Percentiles rank a stretch among this genome's conserved stretches.
Evolutionary conservation across 2,888 invertebrate species (phyloP).

Genomic region (Tolmerus cingulatus): DNA sequence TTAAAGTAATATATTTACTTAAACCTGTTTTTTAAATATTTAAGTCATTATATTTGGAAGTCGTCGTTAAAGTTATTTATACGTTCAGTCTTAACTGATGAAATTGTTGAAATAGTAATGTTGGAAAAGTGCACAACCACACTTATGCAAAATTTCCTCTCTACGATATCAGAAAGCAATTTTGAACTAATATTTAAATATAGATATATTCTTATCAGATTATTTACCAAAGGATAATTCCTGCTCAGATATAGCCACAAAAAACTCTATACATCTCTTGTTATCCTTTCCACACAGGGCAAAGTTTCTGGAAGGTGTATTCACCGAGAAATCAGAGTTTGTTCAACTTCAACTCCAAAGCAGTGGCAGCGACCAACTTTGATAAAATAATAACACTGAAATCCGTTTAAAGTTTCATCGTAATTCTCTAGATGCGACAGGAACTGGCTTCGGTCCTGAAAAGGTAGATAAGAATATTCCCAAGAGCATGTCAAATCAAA

Average conservation of each 20-base stretch:
- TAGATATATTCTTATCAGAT: neutral
- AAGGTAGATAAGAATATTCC: slow-evolving; percentile 2
- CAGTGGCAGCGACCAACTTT: neutral
- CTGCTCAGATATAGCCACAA: neutral
- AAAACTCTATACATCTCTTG: neutral
- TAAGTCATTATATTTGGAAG: too few species aligned
- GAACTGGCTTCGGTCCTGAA: neutral
- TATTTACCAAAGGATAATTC: neutral
- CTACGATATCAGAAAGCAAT: neutral
- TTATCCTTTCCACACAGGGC: neutral
- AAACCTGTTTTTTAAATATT: too few species aligned
- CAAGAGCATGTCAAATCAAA: slow-evolving; percentile 9
- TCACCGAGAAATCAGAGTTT: neutral
- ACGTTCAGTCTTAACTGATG: too few species aligned
- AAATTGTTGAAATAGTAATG: too few species aligned
- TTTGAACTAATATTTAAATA: neutral
- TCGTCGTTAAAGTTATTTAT: too few species aligned
- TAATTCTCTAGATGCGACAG: neutral
- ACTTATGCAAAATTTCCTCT: neutral
- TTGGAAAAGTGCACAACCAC: too few species aligned
- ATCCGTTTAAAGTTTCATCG: neutral
- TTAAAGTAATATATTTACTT: too few species aligned
- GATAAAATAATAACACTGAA: neutral
- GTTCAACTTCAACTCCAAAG: neutral
- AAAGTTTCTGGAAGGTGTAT: neutral